Conservation (phyloP, 2,888 invertebrate species). For the Oscheius onirici region DNA sequence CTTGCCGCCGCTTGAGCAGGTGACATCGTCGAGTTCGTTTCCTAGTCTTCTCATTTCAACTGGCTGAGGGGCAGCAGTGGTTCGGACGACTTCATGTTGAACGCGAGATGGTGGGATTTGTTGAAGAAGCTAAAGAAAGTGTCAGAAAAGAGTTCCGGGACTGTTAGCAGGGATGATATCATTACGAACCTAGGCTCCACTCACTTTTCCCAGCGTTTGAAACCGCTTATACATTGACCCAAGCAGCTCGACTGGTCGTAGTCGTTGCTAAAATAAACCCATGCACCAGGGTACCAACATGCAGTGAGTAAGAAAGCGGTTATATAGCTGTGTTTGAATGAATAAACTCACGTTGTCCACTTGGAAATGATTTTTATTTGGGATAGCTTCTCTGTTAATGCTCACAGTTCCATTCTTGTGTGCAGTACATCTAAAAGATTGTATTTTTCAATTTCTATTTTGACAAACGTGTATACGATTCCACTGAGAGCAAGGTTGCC, state of each 20-base stretch:
- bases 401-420: slow-evolving; percentile 41
- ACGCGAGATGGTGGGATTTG: slow-evolving; percentile 1
- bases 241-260: slow-evolving; percentile 49
- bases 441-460: neutral
- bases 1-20: slow-evolving; percentile 17
- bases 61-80: neutral
- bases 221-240: slow-evolving; percentile 52
- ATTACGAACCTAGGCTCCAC: slow-evolving; percentile 30
- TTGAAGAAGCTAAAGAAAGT: slow-evolving; percentile 14
- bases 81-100: neutral
- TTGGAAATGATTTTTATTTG: slow-evolving; percentile 26
- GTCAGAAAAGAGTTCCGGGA: neutral
- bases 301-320: neutral
- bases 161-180: neutral
- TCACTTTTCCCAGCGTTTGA: slow-evolving; percentile 29
- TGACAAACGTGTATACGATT: slow-evolving; percentile 41
- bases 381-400: slow-evolving; percentile 30
- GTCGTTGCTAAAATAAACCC: slow-evolving; percentile 35
- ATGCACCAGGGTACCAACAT: slow-evolving; percentile 19
- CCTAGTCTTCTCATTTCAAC: slow-evolving; percentile 1
- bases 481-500: slow-evolving; percentile 42
- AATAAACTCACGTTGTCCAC: slow-evolving; percentile 25
- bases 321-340: neutral
- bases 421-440: slow-evolving; percentile 38
- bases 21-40: slow-evolving; percentile 18